Evolutionary conservation across 2,888 invertebrate species (phyloP), one percentile per base, ranked within the genome.

Genomic region (Rhyacophila evoluta): DNA sequence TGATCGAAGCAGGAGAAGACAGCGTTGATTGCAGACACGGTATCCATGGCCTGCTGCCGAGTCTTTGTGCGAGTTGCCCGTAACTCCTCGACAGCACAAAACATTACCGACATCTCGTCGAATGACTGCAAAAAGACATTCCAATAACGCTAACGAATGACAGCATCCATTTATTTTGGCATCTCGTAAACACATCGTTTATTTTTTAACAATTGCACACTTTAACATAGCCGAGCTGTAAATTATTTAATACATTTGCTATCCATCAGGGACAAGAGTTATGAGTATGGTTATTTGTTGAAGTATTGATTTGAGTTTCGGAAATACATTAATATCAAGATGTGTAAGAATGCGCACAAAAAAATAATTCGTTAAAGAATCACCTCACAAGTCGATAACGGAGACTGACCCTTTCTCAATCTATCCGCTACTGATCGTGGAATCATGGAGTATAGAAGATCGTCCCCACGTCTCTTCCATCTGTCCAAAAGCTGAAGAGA

Each of bases 401-500:
- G 92, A 84, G 94, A 93, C 79, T 93, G 92, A 0, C 96, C 97
- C 19, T 92, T 89, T 78, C 95, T 90, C 83, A 97, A 89, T 81
- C 94, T 91, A 84, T 96, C 95, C 0, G 96, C 97, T 12, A 97
- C 94, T 1, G 93, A 92, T 84, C 93, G 93, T 0, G 97, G 97
- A 84, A 97, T 96, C 97, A 97, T 97, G 0, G 97, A 96, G 85
- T 97, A 97, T 0, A 97, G 88, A 2, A 97, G 89, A 83, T 95
- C 95, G 84, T 97, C 96, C 0, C 96, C 95, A 83, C 94, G 92
- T 78, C 93, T 92, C 86, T 96, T 95, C 96, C 96, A 97, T 36
- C 94, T 93, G 85, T 97, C 96, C 12, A 95, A 88, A 19, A 96
- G 88, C 74, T 92, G 90, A 84, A 95, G 91, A 38, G 94, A 96